phyloP scores from a whole-genome alignment of 2,113 vertebrate species.

The Anhinga rufa region DNA sequence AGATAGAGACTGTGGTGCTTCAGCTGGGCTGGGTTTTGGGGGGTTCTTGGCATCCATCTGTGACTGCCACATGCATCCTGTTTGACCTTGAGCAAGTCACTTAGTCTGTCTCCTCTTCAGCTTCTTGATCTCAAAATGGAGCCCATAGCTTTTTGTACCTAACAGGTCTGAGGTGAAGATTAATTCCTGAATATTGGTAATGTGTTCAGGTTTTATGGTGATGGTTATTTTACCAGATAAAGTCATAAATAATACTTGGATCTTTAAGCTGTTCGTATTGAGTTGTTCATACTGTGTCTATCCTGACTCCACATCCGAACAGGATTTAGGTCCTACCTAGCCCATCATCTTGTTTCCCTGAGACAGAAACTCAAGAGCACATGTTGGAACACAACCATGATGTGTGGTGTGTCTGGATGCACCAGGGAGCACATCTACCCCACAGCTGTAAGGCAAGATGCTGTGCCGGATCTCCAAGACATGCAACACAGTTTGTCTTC shows the following conservation, averaged over 20 bases:
- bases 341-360: background rate
- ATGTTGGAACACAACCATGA: background rate
- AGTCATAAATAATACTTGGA: background rate
- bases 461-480: background rate
- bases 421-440: background rate
- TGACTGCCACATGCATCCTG: background rate
- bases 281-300: background rate
- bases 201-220: background rate
- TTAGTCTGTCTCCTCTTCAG: background rate
- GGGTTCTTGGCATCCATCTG: background rate
- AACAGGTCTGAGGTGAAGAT: background rate
- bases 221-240: background rate
- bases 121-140: background rate
- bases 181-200: background rate
- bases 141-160: background rate
- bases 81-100: background rate
- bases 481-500: background rate
- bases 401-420: background rate
- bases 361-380: background rate
- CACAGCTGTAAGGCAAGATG: background rate
- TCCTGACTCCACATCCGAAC: background rate
- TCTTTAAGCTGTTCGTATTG: background rate
- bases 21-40: background rate
- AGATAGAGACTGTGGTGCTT: background rate
- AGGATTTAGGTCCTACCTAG: background rate